Conservation (phyloP, 2,888 invertebrate genomes). For the Apamea sordens region DNA sequence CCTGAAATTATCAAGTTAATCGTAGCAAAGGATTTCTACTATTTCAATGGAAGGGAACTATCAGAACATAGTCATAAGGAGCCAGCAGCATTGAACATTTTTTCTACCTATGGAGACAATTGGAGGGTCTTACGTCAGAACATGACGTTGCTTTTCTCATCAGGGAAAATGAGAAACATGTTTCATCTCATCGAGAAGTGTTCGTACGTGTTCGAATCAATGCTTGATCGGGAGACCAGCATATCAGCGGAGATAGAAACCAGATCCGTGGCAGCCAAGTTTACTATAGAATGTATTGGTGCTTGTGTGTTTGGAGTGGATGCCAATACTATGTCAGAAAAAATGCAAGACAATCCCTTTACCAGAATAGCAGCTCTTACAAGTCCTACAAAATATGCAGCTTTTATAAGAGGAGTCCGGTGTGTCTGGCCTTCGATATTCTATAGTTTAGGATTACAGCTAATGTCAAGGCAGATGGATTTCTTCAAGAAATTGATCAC, state of each 20-base stretch:
- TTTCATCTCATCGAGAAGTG: conserved; percentile 23
- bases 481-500: conserved; percentile 71
- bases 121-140: conserved; percentile 67
- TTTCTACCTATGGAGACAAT: conserved; percentile 56
- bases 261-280: conserved; percentile 40
- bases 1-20: conserved; percentile 73
- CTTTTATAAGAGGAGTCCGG: conserved; percentile 58
- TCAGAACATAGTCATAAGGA: conserved; percentile 63
- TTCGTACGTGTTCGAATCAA: conserved; percentile 46
- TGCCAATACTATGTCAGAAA: conserved; percentile 67
- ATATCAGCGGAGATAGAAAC: conserved; percentile 39
- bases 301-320: conserved; percentile 58
- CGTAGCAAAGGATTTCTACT: conserved; percentile 74
- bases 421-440: conserved; percentile 73
- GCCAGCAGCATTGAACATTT: conserved; percentile 52
- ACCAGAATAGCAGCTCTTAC: conserved; percentile 65
- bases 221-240: conserved; percentile 51
- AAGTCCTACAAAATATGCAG: conserved; percentile 56
- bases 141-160: conserved; percentile 64
- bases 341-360: conserved; percentile 68
- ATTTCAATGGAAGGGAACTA: conserved; percentile 72
- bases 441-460: conserved; percentile 68
- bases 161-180: conserved; percentile 42
- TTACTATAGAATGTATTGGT: conserved; percentile 60
- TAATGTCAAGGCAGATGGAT: conserved; percentile 64